Base-by-base conservation (phyloP, 2,888 invertebrate species). In the Eupithecia pulchellata region DNA sequence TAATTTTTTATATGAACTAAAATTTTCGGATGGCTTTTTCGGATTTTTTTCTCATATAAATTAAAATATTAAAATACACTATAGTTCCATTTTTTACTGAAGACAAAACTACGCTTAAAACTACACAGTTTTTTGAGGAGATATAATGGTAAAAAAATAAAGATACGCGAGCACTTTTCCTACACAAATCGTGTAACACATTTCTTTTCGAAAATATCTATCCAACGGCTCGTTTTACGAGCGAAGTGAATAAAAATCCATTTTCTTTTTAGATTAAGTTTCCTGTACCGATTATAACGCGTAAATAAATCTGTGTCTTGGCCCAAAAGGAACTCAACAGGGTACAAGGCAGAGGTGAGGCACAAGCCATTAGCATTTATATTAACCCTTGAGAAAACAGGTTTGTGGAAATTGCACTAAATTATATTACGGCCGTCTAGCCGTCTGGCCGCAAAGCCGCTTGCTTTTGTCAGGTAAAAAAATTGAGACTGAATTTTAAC, bases 371-470 rank as follows among this genome's bases (percentile, higher is more conserved):
- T 91, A 87, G 90, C 91, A 91, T 91, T 90, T 91, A 91, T 91
- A 91, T 91, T 89, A 91, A 88, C 88, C 86, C 85, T 85, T 88
- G 86, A 87, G 86, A 86, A 86, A 88, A 87, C 86, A 87, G 83
- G 84, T 87, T 87, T 82, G 81, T 78, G 79, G 78, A 85, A 85
- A 86, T 88, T 86, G 85, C 84, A 84, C 77, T 84, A 86, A 86
- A 89, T 89, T 83, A 86, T 77, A 84, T 89, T 85, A 88, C 74
- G 81, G 67, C 78, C 34, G 77, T 78, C 75, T 83, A 84, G 80
- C 77, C 27, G 34, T 34, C 29, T 25, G 32, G 58, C 58, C n/a
- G n/a, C n/a, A n/a, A 34, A 61, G 61, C 61, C 25, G 61, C 34
- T 36, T 20, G 58, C 11, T 55, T 58, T 47, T 47, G 69, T 64